A percentile compares a stretch with the other conserved stretches of the same genome.
phyloP scores from a whole-genome alignment of 2,113 vertebrate genomes.

The Odontophorus gujanensis region DNA sequence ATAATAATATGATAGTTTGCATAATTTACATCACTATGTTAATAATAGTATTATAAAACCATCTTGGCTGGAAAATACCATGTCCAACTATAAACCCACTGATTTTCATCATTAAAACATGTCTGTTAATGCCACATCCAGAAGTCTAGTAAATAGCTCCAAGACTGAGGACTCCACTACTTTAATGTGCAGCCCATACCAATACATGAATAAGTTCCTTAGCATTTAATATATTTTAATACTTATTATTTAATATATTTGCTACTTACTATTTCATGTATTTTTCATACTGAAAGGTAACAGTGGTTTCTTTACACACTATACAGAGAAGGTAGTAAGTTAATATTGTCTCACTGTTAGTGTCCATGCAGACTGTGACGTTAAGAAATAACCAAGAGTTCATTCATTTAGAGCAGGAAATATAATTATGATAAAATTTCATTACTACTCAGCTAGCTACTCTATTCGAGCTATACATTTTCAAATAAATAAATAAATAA shows the following conservation, averaged over 20 bases:
- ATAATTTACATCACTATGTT: neutral
- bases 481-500: neutral
- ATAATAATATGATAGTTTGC: neutral
- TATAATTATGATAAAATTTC: neutral
- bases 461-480: neutral
- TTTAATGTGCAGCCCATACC: neutral
- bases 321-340: neutral
- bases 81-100: neutral
- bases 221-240: neutral
- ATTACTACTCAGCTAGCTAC: neutral
- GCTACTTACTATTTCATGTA: neutral
- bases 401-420: neutral
- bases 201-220: neutral
- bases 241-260: neutral
- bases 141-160: neutral
- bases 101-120: neutral
- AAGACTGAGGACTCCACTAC: neutral
- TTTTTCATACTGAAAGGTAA: neutral
- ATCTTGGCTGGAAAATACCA: neutral
- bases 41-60: neutral
- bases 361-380: neutral
- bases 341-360: neutral
- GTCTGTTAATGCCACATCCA: neutral
- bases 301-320: neutral
- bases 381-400: neutral